Conservation (phyloP, 1,140 invertebrate genomes). For the Pseudomyrmex cubaensis region DNA sequence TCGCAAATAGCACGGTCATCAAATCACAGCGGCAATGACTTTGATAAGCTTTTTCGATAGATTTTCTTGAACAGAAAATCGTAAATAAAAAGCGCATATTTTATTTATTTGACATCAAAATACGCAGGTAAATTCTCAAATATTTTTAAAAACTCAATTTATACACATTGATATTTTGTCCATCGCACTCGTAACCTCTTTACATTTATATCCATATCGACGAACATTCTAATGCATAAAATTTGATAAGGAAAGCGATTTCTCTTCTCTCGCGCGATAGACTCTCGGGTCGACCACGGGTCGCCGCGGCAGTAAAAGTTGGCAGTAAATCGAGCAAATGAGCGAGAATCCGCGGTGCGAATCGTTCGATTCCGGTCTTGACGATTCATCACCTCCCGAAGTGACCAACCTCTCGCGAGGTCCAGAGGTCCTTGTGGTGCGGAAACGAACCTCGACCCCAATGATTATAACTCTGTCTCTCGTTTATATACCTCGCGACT, state of each 20-base stretch:
- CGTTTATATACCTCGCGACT: slow-evolving; percentile 46
- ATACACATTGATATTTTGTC: too few relatives aligned
- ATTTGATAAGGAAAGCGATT: neutral
- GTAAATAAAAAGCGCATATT: too few relatives aligned
- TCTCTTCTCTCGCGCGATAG: neutral
- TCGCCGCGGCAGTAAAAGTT: slow-evolving; percentile 38
- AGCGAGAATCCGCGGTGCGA: slow-evolving; percentile 47
- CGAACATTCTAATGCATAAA: neutral
- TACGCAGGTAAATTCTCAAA: too few relatives aligned
- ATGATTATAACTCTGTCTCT: slow-evolving; percentile 74
- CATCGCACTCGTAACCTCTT: neutral
- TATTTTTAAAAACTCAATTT: too few relatives aligned
- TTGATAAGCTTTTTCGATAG: too few relatives aligned
- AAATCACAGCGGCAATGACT: neutral
- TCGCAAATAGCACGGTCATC: neutral
- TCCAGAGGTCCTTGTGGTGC: slow-evolving; percentile 56
- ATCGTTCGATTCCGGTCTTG: slow-evolving; percentile 44
- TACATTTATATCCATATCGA: neutral
- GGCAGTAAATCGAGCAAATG: slow-evolving; percentile 69
- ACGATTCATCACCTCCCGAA: slow-evolving; percentile 63
- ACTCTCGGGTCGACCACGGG: neutral
- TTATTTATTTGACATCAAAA: too few relatives aligned
- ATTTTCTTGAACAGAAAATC: too few relatives aligned
- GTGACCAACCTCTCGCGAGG: slow-evolving; percentile 57
- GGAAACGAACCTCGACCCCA: slow-evolving; percentile 65